Evolutionary conservation across 1,140 invertebrate genomes (phyloP).

Genomic region (Babylonia areolata): DNA sequence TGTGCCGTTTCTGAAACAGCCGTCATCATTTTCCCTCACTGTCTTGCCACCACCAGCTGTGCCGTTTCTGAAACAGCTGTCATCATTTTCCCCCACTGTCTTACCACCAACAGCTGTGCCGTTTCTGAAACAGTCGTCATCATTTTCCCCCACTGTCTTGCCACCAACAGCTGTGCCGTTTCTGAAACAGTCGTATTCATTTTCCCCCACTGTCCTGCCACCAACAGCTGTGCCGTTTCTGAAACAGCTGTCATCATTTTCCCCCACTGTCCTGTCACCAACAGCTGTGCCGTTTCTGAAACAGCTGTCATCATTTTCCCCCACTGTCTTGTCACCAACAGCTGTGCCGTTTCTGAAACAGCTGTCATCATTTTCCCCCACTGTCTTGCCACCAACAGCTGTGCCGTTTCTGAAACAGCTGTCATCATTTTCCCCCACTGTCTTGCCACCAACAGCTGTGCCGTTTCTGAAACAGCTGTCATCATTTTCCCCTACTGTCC

Average conservation of each 20-base stretch:
- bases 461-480: constrained; percentile 62
- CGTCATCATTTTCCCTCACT: too few relatives aligned
- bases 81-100: constrained; percentile 40
- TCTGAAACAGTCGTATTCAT: constrained; percentile 51
- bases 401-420: constrained; percentile 64
- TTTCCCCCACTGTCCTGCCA: constrained; percentile 54
- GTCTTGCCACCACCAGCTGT: constrained; percentile 64
- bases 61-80: constrained; percentile 62
- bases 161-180: constrained; percentile 69
- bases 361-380: constrained; percentile 39
- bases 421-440: constrained; percentile 41
- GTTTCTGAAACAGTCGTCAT: constrained; percentile 57
- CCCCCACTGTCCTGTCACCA: constrained; percentile 58
- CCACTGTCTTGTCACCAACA: constrained; percentile 57
- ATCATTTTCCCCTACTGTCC: constrained; percentile 45
- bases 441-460: constrained; percentile 63
- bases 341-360: constrained; percentile 68
- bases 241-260: constrained; percentile 37
- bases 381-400: constrained; percentile 60
- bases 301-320: constrained; percentile 34
- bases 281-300: constrained; percentile 67
- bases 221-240: constrained; percentile 70
- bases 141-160: constrained; percentile 45
- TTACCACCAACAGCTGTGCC: constrained; percentile 67
- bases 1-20: too few relatives aligned